Evolutionary conservation across 2,797 vertebrate genomes (phyloP).

Genomic region (Stomatorhinus walkeri): DNA sequence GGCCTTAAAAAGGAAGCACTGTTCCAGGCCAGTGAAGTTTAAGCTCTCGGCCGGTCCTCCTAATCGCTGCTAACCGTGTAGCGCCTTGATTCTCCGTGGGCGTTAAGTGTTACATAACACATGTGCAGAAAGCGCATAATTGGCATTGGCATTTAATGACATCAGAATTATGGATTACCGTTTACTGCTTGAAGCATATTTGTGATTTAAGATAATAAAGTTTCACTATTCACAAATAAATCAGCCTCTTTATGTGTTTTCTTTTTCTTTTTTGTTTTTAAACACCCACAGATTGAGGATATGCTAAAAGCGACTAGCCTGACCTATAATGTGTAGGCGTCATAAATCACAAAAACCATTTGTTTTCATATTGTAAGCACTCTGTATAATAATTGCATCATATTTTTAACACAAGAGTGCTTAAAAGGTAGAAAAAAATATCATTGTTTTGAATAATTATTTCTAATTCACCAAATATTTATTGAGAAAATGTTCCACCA

Average conservation of each 20-base stretch:
- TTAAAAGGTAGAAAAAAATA: neutral
- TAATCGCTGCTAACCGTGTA: neutral
- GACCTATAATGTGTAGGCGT: slow-evolving; percentile 8
- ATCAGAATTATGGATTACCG: neutral
- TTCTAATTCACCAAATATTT: slow-evolving; percentile 9
- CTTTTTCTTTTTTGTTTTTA: neutral
- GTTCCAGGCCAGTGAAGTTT: neutral
- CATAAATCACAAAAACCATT: slow-evolving; percentile 3
- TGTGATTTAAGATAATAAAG: neutral
- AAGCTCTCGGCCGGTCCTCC: neutral
- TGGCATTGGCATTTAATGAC: neutral
- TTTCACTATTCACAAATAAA: neutral
- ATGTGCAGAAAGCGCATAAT: neutral
- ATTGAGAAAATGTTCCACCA: neutral
- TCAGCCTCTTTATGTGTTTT: neutral
- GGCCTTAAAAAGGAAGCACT: neutral
- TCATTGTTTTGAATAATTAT: slow-evolving; percentile 15
- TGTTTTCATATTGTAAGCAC: slow-evolving; percentile 9
- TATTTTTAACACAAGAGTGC: slow-evolving; percentile 15
- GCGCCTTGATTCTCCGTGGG: neutral
- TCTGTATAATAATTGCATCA: slow-evolving; percentile 1
- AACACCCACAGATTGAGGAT: slow-evolving; percentile 10
- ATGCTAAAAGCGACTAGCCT: neutral
- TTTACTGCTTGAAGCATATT: neutral
- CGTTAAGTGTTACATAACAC: neutral